Base-by-base conservation (phyloP, 1,140 invertebrate genomes). In the Euwallacea similis region DNA sequence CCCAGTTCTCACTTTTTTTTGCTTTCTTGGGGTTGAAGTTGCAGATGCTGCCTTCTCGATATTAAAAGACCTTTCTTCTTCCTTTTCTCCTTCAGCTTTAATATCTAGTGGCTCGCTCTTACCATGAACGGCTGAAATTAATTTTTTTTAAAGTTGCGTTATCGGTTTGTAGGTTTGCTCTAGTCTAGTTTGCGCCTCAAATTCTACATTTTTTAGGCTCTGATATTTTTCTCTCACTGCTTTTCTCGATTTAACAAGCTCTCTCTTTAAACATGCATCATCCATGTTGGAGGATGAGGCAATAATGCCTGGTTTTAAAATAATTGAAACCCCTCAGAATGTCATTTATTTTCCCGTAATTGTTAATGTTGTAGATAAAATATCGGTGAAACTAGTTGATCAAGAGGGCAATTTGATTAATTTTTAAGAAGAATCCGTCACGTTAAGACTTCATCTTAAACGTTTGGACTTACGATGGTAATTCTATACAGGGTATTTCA, bases 231-330 rank as follows among this genome's bases (percentile, higher is more conserved):
- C 43, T 33, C 21, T 33, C 21, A 33, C 42, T 15, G 55, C 33
- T 46, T 68, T 46, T 33, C 42, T 43, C 10, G 66, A 21, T 42
- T 68, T 46, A 16, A 55, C 56, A 13, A 69, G 13, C 13, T 54
- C 46, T 53, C 33, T 47, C 13, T n/a, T 21, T 54, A 69, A 53
- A 61, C 41, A 11, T 62, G 41, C 16, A 58, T 63, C 21, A 33
- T 33, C 21, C 15, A 11, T n/a, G n/a, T 16, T 54, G 15, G 15
- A 16, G 16, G n/a, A 44, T 0, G n/a, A 10, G 16, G 16, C 6
- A 61, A 10, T 41, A 61, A 11, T n/a, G 59, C 66, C 78, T 68
- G n/a, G n/a, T n/a, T n/a, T n/a, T n/a, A n/a, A n/a, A n/a, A n/a
- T n/a, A n/a, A n/a, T n/a, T n/a, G n/a, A n/a, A n/a, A n/a, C n/a